Evolutionary conservation across 2,888 invertebrate species (phyloP), one percentile per base, ranked within the genome.

Genomic region (Anorthoa munda): DNA sequence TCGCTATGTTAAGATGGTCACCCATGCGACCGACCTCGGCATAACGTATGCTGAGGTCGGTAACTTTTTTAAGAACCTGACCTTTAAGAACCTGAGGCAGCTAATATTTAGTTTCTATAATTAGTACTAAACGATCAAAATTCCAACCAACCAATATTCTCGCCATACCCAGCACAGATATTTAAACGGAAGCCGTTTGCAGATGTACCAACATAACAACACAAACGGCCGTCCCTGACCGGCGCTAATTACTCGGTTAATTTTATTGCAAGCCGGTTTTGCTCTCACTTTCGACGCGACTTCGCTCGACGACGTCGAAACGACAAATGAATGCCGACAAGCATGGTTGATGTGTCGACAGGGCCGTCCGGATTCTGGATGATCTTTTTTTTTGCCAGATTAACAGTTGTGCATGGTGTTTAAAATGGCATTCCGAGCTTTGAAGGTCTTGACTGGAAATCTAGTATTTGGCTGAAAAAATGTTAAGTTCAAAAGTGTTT

Each of bases 221-320:
- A 76, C 77, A 84, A 82, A 86, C 85, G 81, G 79, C 74, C 81
- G 82, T 87, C 83, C 79, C 81, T 89, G 86, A 86, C 85, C 84
- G 82, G 72, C 31, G 31, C 87, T 92, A 90, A 91, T 92, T 91
- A 88, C 87, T 79, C 66, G 77, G 81, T 86, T 90, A 89, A 91
- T 75, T 75, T 75, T 79, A 72, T 90, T 89, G 86, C 86, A 72
- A 81, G 78, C 87, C 79, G 70, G 83, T 78, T 81, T 79, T 82
- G 74, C 91, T 91, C 89, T 91, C 89, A 86, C 89, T 91, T 89
- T 90, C 86, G 72, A 68, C 66, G 60, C 69, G 78, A 75, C 79
- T 85, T 67, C 48, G 63, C 74, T 67, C 68, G 64, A 58, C 63
- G 58, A 86, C 79, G 80, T 72, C 75, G 63, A 61, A 76, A 59